Evolutionary conservation across 2,113 vertebrate species (phyloP).

Genomic region (Felis catus): F.catus_Fca126_mat1.0 CM031416.1:146674001-146674500

Average conservation of each 20-base stretch:
- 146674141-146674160: not conserved
- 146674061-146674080: fast-evolving
- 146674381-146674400: not conserved
- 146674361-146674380: not conserved
- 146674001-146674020: not conserved
- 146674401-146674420: not conserved
- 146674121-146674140: fast-evolving
- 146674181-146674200: not conserved
- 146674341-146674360: not conserved
- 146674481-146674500: not conserved
- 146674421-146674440: not conserved
- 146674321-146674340: not conserved
- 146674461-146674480: not conserved
- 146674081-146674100: not conserved
- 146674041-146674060: not conserved
- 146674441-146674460: not conserved
- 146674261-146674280: not conserved
- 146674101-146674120: too few species aligned
- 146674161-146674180: not conserved
- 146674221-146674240: not conserved
- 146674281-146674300: not conserved
- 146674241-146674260: not conserved
- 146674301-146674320: not conserved
- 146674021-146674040: not conserved
- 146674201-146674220: not conserved